A percentile compares a stretch with the other conserved stretches of the same genome.
These are phyloP conservation scores for Eumacrocentrus americanus DNA, from an alignment of 2,888 invertebrate genomes.

Conservation along the genomic window DNA sequence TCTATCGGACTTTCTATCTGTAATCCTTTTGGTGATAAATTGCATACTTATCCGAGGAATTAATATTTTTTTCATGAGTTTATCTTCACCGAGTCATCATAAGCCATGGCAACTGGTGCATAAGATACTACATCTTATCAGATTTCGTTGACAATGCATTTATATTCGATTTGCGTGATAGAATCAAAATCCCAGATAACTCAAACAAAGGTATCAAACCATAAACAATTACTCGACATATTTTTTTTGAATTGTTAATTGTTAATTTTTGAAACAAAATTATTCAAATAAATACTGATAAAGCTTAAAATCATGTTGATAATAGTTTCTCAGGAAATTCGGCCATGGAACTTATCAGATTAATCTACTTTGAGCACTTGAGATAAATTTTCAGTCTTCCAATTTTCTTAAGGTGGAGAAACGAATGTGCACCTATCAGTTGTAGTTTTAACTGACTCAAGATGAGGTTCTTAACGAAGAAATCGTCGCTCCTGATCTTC, in stretches of 20 bases:
- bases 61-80: background rate
- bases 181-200: background rate
- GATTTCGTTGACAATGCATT: too few species aligned
- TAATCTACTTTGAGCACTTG: background rate
- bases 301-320: background rate
- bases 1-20: too few species aligned
- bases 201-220: background rate
- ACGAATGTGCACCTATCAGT: conserved; percentile 9
- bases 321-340: too few species aligned
- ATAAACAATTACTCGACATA: background rate
- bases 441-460: conserved; percentile 6
- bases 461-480: conserved; percentile 22
- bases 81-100: background rate
- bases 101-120: too few species aligned
- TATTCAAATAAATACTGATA: background rate
- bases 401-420: background rate
- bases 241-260: background rate
- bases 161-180: background rate
- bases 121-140: too few species aligned
- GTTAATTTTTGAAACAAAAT: background rate
- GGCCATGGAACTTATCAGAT: background rate
- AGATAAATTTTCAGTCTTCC: background rate
- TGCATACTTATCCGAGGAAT: background rate
- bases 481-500: background rate
- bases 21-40: too few species aligned